phyloP scores from a whole-genome alignment of 2,113 vertebrate species.

The Glareola pratincola region DNA sequence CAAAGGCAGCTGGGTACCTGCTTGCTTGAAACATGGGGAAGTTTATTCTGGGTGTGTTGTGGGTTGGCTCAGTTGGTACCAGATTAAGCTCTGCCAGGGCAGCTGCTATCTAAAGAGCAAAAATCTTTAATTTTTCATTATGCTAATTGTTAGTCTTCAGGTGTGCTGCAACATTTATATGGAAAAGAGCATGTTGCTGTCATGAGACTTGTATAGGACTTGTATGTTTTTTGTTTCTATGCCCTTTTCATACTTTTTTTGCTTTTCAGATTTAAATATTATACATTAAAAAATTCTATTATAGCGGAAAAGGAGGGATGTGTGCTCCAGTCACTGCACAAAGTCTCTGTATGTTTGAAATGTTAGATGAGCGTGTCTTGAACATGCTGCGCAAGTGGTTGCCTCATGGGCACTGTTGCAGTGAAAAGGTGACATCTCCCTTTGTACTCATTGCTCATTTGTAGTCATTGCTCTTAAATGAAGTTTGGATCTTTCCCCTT shows the following conservation, averaged over 20 bases:
- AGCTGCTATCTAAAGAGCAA: neutral
- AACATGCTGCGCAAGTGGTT: rapidly evolving
- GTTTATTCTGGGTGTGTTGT: neutral
- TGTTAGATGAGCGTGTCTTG: neutral
- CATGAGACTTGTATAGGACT: neutral
- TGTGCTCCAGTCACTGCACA: neutral
- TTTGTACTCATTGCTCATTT: neutral
- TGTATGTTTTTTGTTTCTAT: neutral
- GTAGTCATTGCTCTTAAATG: neutral
- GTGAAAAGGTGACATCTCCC: neutral
- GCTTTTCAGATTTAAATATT: neutral
- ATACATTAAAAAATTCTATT: neutral
- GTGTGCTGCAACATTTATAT: neutral
- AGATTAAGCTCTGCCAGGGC: neutral
- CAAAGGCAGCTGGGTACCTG: neutral
- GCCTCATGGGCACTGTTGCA: neutral
- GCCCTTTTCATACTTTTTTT: neutral
- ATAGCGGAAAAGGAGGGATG: neutral
- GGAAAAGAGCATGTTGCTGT: neutral
- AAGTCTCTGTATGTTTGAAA: neutral
- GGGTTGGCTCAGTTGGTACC: neutral
- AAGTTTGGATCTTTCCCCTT: neutral
- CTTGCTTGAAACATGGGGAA: neutral
- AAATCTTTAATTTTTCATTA: neutral
- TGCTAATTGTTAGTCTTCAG: neutral